These are phyloP conservation scores for Enteromius fasciolatus DNA, from an alignment of 2,797 vertebrate species.

Conservation along the genomic window DNA sequence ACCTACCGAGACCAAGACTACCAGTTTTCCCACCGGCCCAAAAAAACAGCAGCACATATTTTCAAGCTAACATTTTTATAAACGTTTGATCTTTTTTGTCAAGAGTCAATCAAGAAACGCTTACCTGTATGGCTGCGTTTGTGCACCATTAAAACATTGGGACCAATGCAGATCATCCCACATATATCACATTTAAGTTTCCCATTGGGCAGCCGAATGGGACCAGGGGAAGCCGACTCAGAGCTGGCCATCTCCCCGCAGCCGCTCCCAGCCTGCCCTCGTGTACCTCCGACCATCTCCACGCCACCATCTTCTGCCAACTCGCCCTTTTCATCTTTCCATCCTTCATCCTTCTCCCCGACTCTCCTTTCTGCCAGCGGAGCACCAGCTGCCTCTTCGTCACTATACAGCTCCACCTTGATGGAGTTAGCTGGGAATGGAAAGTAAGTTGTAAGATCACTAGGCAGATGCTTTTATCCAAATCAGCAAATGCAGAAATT, in stretches of 20 bases:
- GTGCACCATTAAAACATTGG: slow-evolving; percentile 97
- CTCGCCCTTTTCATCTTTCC: slow-evolving; percentile 82
- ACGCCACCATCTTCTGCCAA: slow-evolving; percentile 76
- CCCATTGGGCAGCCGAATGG: slow-evolving; percentile 91
- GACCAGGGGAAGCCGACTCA: slow-evolving; percentile 86
- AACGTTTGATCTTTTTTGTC: neutral
- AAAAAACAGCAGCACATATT: slow-evolving; percentile 19
- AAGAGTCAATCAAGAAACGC: slow-evolving; percentile 16
- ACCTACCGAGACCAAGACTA: slow-evolving; percentile 72
- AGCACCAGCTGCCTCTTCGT: slow-evolving; percentile 86
- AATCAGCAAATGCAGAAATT: neutral
- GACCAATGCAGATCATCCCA: slow-evolving; percentile 95
- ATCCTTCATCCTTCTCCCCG: slow-evolving; percentile 79
- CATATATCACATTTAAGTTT: slow-evolving; percentile 96
- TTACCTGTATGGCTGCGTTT: slow-evolving; percentile 97
- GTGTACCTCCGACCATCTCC: slow-evolving; percentile 74
- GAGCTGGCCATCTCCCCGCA: slow-evolving; percentile 84
- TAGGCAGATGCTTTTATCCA: neutral
- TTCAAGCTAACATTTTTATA: slow-evolving; percentile 29
- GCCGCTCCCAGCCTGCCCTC: slow-evolving; percentile 77
- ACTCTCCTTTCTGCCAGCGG: slow-evolving; percentile 81
- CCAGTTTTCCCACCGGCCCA: slow-evolving; percentile 28
- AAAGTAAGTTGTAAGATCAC: slow-evolving; percentile 19
- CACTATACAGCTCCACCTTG: slow-evolving; percentile 95
- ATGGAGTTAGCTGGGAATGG: slow-evolving; percentile 85